A percentile compares a stretch with the other conserved stretches of the same genome.
Evolutionary conservation across 1,140 invertebrate genomes (phyloP).

Genomic region (Caenorhabditis brenneri): DNA sequence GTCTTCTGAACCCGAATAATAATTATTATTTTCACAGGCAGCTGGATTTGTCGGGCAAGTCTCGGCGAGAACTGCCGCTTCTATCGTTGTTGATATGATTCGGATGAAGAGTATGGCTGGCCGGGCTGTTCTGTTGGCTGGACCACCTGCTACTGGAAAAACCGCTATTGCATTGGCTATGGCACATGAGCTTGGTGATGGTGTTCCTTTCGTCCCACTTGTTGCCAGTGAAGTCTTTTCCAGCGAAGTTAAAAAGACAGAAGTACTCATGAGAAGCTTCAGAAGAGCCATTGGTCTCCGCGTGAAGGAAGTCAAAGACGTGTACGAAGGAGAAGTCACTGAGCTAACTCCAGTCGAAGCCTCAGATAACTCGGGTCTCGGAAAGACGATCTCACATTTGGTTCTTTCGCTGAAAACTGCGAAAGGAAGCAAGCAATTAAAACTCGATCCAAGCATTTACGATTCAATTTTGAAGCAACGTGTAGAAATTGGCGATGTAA

Average conservation of each 20-base stretch:
- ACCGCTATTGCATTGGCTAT: slow-evolving; percentile 97
- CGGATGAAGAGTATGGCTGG: slow-evolving; percentile 97
- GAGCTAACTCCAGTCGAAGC: slow-evolving; percentile 96
- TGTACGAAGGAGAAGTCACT: slow-evolving; percentile 99
- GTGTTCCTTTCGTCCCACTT: slow-evolving; percentile 99
- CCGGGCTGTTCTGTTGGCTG: slow-evolving; percentile 88
- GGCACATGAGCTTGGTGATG: slow-evolving; percentile 94
- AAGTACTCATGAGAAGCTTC: slow-evolving; percentile 99
- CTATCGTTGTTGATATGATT: slow-evolving; percentile 95
- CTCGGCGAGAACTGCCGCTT: slow-evolving; percentile 91
- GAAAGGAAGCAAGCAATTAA: slow-evolving; percentile 96
- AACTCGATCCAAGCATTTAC: slow-evolving; percentile 96
- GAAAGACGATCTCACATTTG: slow-evolving; percentile 96
- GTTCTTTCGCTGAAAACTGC: slow-evolving; percentile 94
- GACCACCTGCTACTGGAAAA: slow-evolving; percentile 87
- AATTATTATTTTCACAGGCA: too few relatives aligned
- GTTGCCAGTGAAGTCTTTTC: slow-evolving; percentile 99
- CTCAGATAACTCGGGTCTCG: slow-evolving; percentile 69
- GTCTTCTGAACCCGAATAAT: too few relatives aligned
- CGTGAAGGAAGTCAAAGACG: slow-evolving; percentile 92
- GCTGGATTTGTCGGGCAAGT: slow-evolving; percentile 95
- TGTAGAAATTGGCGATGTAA: slow-evolving; percentile 93
- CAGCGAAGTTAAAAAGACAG: slow-evolving; percentile 99
- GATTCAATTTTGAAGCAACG: slow-evolving; percentile 97
- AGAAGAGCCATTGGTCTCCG: slow-evolving; percentile 87